These are phyloP conservation scores for Tetramorium parvispinum DNA, from an alignment of 1,140 invertebrate genomes.

Conservation along the genomic window DNA sequence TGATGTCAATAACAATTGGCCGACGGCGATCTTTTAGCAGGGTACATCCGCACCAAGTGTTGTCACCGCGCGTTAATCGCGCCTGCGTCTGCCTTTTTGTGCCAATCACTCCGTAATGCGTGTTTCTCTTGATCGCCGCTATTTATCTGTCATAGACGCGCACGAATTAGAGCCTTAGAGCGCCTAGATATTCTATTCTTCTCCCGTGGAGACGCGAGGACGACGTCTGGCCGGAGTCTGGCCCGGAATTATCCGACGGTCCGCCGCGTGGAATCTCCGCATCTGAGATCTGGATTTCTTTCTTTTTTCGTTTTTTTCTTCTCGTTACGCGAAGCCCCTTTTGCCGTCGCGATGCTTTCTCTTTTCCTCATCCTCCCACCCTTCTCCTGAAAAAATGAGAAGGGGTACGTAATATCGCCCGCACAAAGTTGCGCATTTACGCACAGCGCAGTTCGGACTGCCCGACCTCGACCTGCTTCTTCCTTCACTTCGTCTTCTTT, in stretches of 20 bases:
- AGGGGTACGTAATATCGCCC: neutral
- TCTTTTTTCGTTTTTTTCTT: neutral
- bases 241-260: neutral
- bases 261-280: neutral
- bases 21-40: neutral
- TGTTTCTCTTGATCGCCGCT: neutral
- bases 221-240: constrained; percentile 3
- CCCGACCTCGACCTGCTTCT: constrained; percentile 31
- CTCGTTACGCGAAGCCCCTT: neutral
- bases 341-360: neutral
- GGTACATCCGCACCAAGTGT: neutral
- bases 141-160: neutral
- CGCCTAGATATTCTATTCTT: neutral
- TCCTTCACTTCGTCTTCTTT: neutral
- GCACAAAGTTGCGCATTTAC: constrained; percentile 15
- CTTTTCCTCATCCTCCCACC: neutral
- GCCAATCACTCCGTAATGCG: neutral
- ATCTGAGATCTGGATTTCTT: neutral
- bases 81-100: neutral
- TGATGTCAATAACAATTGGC: neutral
- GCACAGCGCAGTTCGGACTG: neutral
- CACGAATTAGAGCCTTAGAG: neutral
- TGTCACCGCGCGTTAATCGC: neutral
- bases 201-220: neutral
- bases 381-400: neutral